Base-by-base conservation (phyloP, 2,888 invertebrate genomes). In the Nemotelus nigrinus region DNA sequence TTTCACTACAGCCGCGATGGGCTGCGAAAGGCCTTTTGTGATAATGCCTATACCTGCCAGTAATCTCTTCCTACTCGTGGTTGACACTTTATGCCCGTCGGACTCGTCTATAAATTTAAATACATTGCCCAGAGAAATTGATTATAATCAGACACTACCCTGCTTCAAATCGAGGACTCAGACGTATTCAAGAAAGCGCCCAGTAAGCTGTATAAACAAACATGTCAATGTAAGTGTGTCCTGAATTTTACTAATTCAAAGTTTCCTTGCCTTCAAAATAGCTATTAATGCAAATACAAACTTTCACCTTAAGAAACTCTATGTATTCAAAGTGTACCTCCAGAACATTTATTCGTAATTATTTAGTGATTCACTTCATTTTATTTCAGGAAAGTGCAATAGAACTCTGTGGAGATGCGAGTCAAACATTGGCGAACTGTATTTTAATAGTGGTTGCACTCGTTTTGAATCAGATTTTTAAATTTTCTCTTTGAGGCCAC, bases 31-130 rank as follows among this genome's bases (percentile, higher is more conserved):
- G 83, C 92, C 93, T 43, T 95, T 93, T 86, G 91, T 93, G 80
- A 92, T 92, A 2, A 91, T 93, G 81, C 89, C 91, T 60, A 93
- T 96, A 78, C 92, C 93, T 79, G 90, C 91, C 81, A 95, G 93
- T 75, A 96, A 95, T 85, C 90, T 96, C 88, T 87, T 96, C 78
- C 88, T 96, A 83, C 88, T 96, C 65, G 93, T 94, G 39, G 91
- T 94, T n/a, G 92, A 94, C 83, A 89, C 88, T 39, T 87, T 90
- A 78, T 94, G 93, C 83, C 88, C 89, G 76, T 88, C 88, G 2
- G 90, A 89, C 68, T 88, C 87, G 0, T 83, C 88, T 0, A 86
- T 88, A 80, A 83, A 87, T 7, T 83, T 87, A 2, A 88, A 88
- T 0, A 85, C 87, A 8, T 84, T 85, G 81, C 86, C 87, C 7